Base-by-base conservation (phyloP, 2,888 invertebrate genomes). In the Andrena bucephala region DNA sequence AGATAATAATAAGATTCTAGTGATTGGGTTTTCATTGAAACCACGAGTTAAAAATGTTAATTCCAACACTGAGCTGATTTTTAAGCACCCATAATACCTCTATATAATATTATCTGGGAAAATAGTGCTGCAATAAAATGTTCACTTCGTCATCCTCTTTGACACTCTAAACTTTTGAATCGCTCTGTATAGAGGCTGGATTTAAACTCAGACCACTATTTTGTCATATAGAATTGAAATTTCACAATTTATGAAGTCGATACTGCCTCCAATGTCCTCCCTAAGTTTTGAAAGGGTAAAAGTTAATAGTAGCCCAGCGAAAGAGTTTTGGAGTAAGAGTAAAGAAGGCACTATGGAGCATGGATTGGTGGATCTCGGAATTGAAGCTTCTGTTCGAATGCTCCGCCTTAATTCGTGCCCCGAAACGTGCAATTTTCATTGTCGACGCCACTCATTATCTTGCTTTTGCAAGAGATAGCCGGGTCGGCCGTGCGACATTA, bases 381-480 rank as follows among this genome's bases (percentile, higher is more conserved):
- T 87, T 87, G 57, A 85, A 79, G 82, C 68, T 70, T 76, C 68
- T 70, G 66, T 76, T 70, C 68, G 66, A 57, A 52, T 63, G 54
- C 75, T 79, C 81, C 79, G 79, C 77, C 85, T 85, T 87, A 85
- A 87, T 85, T 83, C 74, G 70, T 48, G 63, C 59, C 6, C 16
- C 59, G 50, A 70, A 80, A 74, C 81, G 63, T 65, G 65, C 66
- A 84, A 87, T 87, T 77, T 78, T 85, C 84, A 70, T 77, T 79
- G 50, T 74, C 73, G 71, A 71, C 75, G 77, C 68, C 59, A 71
- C 36, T 81, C 75, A 77, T 87, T 87, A 85, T 78, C 63, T 62
- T 63, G 20, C 73, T 87, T 85, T 87, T 80, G 86, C 76, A 85
- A 87, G 77, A 80, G 60, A 84, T 79, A 59, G 65, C 16, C 77